Evolutionary conservation across 2,888 invertebrate genomes (phyloP), one percentile per base, ranked within the genome.

Genomic region (Cenopis cana): DNA sequence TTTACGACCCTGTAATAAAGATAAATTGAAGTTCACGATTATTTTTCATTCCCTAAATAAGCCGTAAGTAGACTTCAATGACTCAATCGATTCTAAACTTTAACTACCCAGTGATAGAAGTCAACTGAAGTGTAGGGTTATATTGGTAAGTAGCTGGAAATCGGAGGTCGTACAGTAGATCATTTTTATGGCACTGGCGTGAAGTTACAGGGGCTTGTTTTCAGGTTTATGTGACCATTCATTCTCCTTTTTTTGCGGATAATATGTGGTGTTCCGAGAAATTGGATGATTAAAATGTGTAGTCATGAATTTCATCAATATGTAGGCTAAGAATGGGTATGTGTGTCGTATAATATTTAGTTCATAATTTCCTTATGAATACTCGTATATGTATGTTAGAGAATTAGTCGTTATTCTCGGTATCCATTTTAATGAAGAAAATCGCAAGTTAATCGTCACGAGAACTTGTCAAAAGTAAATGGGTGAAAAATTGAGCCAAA

Each of bases 401-500:
- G 8, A n/a, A 50, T 9, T 46, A 52, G 9, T 62, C 33, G 18
- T 10, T 0, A 54, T 69, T 66, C 70, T 29, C 2, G 24, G 70
- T 59, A 66, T 24, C 54, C n/a, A 12, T 20, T 50, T 29, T 59
- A 49, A 64, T 59, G 60, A 60, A 54, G 70, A 54, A 66, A 59
- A 70, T 24, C 41, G 46, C 18, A 17, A 57, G 65, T 66, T 64
- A 65, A 70, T 65, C 17, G 41, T 55, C 56, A 17, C 20, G 61
- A 65, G 65, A 69, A 50, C 29, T 55, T 76, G 77, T 76, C 77
- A 76, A 36, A 46, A 59, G 61, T 66, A 72, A 75, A 75, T 73
- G 74, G 72, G 69, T 72, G 75, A 76, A 75, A 74, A 74, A 76
- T 73, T 73, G 74, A 73, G 73, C 55, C 73, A 71, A 62, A 41